These are phyloP conservation scores for Petromus typicus DNA, from an alignment of 2,113 vertebrate species.

Conservation along the genomic window DNA sequence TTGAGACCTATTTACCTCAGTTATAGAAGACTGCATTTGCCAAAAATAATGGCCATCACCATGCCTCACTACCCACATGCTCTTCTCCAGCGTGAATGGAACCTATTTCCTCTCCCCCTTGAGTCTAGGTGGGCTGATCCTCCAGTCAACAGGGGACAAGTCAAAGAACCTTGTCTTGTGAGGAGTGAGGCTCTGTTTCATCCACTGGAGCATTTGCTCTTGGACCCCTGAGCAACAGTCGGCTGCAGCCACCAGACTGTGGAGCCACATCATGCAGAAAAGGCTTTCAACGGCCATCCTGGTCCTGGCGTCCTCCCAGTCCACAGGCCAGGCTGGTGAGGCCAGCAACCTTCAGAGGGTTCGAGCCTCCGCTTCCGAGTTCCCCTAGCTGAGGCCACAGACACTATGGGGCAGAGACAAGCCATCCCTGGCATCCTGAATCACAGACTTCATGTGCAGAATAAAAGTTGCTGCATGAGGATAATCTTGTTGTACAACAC, in stretches of 20 bases:
- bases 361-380: neutral
- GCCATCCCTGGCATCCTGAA: neutral
- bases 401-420: neutral
- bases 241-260: neutral
- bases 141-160: neutral
- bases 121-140: neutral
- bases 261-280: neutral
- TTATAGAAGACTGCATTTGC: neutral
- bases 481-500: neutral
- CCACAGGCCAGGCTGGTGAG: neutral
- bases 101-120: neutral
- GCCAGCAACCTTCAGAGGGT: neutral
- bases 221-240: neutral
- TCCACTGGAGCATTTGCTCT: neutral
- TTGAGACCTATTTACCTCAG: neutral
- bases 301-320: neutral
- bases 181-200: rapidly evolving
- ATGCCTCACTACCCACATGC: neutral
- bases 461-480: neutral
- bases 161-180: neutral
- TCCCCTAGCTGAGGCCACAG: neutral
- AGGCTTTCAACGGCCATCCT: neutral
- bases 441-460: neutral
- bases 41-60: neutral
- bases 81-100: neutral